A percentile compares a stretch with the other conserved stretches of the same genome.
Conservation (phyloP, 2,888 invertebrate species). For the Drosophila setosimentum region DNA sequence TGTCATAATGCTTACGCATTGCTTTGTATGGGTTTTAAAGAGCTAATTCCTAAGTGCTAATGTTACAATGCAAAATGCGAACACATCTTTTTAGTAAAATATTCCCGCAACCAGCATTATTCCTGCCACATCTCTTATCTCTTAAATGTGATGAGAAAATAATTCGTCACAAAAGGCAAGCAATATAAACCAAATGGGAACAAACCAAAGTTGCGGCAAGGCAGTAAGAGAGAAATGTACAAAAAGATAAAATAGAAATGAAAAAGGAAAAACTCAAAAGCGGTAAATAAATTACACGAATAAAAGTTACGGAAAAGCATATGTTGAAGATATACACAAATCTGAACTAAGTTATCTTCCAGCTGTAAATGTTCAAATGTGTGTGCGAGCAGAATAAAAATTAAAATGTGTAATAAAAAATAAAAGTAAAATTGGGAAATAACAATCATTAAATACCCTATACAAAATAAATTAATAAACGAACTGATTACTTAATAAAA, state of each 20-base stretch:
- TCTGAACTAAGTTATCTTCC: conserved; percentile 34
- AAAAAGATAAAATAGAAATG: conserved; percentile 1
- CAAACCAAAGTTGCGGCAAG: conserved; percentile 12
- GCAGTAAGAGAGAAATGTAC: conserved; percentile 1
- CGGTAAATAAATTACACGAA: conserved; percentile 32
- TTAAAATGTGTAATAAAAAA: conserved; percentile 37
- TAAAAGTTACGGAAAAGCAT: conserved; percentile 27
- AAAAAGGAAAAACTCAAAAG: conserved; percentile 8
- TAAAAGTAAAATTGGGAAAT: not conserved
- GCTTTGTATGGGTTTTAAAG: not conserved
- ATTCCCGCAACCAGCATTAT: not conserved
- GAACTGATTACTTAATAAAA: not conserved
- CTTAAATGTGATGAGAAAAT: conserved; percentile 37
- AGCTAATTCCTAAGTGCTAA: conserved; percentile 30
- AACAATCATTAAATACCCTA: not conserved
- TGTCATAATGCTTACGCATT: conserved; percentile 1
- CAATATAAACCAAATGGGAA: conserved; percentile 33
- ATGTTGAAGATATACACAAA: conserved; percentile 26
- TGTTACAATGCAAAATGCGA: conserved; percentile 12
- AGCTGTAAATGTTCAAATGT: conserved; percentile 4
- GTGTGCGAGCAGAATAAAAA: conserved; percentile 40
- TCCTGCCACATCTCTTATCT: conserved; percentile 39
- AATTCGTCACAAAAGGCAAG: conserved; percentile 7
- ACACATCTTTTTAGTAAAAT: conserved; percentile 1
- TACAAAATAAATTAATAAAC: not conserved